Conservation (phyloP, 2,113 vertebrate species). For the Eublepharis macularius region DNA sequence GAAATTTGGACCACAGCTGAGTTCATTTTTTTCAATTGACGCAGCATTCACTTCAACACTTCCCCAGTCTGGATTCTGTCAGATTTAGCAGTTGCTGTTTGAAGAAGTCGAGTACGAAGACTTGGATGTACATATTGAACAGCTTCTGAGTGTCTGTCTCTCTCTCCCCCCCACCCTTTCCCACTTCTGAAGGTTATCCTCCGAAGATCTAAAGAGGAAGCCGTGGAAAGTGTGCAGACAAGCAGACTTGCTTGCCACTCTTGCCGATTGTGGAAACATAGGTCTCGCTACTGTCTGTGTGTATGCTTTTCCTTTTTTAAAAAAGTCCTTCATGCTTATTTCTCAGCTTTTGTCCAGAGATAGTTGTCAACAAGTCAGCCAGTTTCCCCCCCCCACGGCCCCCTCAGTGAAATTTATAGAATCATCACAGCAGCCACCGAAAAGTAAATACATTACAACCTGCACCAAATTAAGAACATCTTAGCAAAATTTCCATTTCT, state of each 20-base stretch:
- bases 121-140: not conserved
- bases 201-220: constrained; percentile 4
- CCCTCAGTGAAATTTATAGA: too few relatives aligned
- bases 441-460: too few relatives aligned
- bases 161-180: not conserved
- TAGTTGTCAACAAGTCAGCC: not conserved
- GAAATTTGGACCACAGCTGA: not conserved
- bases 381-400: too few relatives aligned
- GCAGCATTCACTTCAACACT: not conserved
- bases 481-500: too few relatives aligned
- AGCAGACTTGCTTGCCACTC: not conserved
- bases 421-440: not conserved
- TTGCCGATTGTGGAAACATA: not conserved
- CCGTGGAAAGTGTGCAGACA: not conserved
- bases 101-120: not conserved
- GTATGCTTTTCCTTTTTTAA: too few relatives aligned
- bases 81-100: constrained; percentile 26
- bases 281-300: too few relatives aligned
- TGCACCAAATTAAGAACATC: too few relatives aligned
- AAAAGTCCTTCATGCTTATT: not conserved
- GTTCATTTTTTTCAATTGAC: constrained; percentile 31
- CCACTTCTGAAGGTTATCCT: not conserved
- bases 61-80: constrained; percentile 24
- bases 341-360: not conserved
- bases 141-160: not conserved